Percentiles rank a stretch among this genome's conserved stretches.
Evolutionary conservation across 1,140 invertebrate genomes (phyloP).

Genomic region (Littorina saxatilis): DNA sequence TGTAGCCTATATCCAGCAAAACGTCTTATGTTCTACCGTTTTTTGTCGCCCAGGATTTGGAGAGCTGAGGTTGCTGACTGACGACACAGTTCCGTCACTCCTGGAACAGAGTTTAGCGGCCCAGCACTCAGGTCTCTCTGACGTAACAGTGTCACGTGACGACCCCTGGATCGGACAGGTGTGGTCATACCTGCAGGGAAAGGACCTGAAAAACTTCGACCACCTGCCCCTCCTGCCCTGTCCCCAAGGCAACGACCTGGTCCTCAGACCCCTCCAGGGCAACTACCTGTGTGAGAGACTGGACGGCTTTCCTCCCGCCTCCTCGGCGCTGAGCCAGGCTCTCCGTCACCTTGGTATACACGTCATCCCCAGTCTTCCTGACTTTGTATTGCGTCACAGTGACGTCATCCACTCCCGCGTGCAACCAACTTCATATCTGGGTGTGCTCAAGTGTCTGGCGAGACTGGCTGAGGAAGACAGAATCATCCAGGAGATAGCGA

Average conservation of each 20-base stretch:
- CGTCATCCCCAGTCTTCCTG: neutral
- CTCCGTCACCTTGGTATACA: constrained; percentile 6
- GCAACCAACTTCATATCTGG: neutral
- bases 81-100: neutral
- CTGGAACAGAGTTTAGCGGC: neutral
- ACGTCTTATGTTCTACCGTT: too few relatives aligned
- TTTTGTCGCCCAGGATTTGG: neutral
- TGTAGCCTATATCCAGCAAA: too few relatives aligned
- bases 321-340: neutral
- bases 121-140: neutral
- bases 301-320: neutral
- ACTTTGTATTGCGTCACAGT: constrained; percentile 2
- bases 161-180: constrained; percentile 5
- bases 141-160: neutral
- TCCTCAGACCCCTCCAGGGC: neutral
- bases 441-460: neutral
- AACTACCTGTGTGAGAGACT: constrained; percentile 17
- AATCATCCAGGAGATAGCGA: neutral
- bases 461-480: neutral
- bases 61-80: neutral
- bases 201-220: neutral
- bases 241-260: neutral
- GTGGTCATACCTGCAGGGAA: neutral
- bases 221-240: constrained; percentile 13
- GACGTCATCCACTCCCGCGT: constrained; percentile 7